Conservation (phyloP, 2,113 vertebrate genomes). For the Entosphenus tridentatus region DNA sequence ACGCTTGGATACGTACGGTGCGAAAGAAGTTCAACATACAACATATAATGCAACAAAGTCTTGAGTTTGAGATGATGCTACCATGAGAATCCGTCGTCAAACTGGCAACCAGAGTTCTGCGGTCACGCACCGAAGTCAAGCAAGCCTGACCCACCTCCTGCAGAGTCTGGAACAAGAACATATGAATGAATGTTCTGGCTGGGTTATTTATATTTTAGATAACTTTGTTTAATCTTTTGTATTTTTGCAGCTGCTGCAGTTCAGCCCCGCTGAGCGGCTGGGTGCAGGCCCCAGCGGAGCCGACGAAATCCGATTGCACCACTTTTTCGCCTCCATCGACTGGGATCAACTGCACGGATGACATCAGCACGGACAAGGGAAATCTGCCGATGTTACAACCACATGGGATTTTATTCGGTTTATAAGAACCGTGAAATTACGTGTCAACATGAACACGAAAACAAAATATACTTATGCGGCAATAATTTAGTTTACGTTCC, state of each 20-base stretch:
- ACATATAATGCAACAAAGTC: no score
- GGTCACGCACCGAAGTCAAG: neutral
- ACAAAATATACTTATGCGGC: no score
- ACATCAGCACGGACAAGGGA: no score
- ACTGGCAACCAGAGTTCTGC: conserved; percentile 2
- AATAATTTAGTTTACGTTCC: no score
- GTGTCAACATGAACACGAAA: no score
- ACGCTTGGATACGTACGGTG: no score
- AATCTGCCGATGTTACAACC: no score
- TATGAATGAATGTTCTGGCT: neutral
- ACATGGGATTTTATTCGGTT: no score
- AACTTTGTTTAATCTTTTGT: neutral
- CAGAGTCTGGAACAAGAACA: neutral
- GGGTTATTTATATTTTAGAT: neutral
- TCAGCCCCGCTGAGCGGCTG: neutral
- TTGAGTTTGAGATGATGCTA: no score
- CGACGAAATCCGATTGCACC: neutral
- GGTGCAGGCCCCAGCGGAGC: neutral
- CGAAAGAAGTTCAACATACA: no score
- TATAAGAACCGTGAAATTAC: no score
- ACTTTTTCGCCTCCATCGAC: neutral
- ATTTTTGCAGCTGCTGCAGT: conserved; percentile 1
- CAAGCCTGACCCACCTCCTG: neutral
- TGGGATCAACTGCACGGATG: neutral
- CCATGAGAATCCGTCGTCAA: neutral